Conservation (phyloP, 2,113 vertebrate species). For the rabbit (Oryctolagus cuniculus) region DNA sequence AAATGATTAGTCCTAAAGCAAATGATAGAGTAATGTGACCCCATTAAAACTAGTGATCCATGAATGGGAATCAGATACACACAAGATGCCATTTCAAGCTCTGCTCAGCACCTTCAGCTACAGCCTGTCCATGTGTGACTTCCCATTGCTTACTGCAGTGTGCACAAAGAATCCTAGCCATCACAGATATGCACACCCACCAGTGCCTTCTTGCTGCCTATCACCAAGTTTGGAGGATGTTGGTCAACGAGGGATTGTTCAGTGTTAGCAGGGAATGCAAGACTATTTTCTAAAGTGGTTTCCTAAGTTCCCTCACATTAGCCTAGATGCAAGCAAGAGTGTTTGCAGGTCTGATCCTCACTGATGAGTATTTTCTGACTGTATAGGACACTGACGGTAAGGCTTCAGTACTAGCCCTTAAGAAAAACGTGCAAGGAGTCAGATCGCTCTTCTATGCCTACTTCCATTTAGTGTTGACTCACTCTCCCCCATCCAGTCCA, state of each 20-base stretch:
- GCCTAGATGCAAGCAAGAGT: no score
- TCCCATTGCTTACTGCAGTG: neutral
- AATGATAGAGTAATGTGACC: neutral
- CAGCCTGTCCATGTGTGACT: neutral
- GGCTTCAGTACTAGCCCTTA: neutral
- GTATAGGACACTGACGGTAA: neutral
- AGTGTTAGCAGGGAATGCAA: neutral
- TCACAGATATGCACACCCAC: neutral
- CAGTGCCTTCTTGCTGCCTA: neutral
- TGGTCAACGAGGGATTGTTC: neutral
- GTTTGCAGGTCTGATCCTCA: neutral
- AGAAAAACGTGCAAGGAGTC: neutral
- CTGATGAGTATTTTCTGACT: neutral
- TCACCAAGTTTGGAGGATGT: neutral
- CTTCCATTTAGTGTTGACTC: neutral
- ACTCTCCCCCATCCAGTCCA: neutral
- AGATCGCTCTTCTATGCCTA: neutral
- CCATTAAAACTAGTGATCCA: neutral
- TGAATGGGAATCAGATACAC: neutral
- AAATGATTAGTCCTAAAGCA: neutral
- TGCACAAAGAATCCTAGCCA: neutral
- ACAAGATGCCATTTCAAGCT: neutral
- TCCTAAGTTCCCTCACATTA: neutral
- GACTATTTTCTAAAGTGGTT: neutral
- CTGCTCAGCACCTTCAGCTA: neutral